Evolutionary conservation across 2,888 invertebrate genomes (phyloP).

Genomic region (Clistopyga incitator): DNA sequence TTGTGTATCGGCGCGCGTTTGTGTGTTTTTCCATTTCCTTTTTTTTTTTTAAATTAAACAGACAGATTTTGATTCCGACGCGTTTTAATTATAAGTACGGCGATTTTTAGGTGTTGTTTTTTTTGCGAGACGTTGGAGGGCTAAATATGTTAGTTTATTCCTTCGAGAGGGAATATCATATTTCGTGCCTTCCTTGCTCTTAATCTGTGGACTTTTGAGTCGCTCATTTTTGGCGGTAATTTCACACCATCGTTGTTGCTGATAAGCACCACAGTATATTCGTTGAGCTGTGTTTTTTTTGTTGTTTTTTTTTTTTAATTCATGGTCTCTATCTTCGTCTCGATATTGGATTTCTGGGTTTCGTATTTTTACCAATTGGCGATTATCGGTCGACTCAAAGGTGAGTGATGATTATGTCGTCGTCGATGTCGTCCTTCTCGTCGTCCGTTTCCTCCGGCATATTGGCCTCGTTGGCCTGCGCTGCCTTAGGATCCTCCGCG

Average conservation of each 20-base stretch:
- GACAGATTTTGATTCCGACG: constrained; percentile 20
- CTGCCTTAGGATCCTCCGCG: constrained; percentile 89
- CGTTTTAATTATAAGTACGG: constrained; percentile 27
- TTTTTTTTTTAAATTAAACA: background rate
- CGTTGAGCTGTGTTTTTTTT: no score
- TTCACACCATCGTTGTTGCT: constrained; percentile 1
- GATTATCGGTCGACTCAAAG: constrained; percentile 85
- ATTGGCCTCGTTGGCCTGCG: constrained; percentile 86
- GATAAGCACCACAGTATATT: constrained; percentile 3
- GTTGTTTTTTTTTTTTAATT: constrained; percentile 14
- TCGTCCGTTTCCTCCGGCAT: constrained; percentile 92
- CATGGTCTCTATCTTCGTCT: background rate
- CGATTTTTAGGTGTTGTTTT: background rate
- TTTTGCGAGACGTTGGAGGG: constrained; percentile 1
- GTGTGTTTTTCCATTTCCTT: background rate
- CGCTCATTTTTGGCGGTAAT: background rate
- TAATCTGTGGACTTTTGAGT: background rate
- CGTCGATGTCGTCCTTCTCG: constrained; percentile 94
- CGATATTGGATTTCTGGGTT: background rate
- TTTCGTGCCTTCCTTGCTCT: background rate
- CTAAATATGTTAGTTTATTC: constrained; percentile 1
- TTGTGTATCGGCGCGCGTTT: background rate
- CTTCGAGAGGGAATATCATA: background rate
- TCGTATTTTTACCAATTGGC: background rate
- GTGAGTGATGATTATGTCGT: constrained; percentile 94